Conservation (phyloP, 2,888 invertebrate species). For the Eristalis arbustorum region DNA sequence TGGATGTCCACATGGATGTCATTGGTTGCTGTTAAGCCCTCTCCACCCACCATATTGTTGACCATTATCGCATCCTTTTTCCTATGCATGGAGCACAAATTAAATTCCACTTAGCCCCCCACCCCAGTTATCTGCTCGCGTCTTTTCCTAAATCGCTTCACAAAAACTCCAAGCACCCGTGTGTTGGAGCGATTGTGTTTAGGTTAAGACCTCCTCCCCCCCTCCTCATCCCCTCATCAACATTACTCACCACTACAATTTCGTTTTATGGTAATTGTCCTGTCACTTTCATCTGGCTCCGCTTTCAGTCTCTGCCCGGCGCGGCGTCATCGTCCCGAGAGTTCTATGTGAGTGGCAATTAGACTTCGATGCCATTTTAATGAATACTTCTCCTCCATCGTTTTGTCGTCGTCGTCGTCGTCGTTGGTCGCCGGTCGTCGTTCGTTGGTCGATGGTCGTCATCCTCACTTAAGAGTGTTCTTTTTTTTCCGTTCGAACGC, state of each 20-base stretch:
- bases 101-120: background rate
- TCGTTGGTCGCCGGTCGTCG: background rate
- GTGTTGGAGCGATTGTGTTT: background rate
- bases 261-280: slow-evolving; percentile 49
- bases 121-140: background rate
- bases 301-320: background rate
- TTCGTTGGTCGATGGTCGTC: background rate
- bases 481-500: background rate
- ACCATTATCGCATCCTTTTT: background rate
- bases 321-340: slow-evolving; percentile 8
- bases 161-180: background rate
- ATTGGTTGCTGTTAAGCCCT: too few species aligned
- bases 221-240: background rate
- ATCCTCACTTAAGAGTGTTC: slow-evolving; percentile 28
- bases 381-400: slow-evolving; percentile 59
- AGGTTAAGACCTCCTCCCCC: background rate
- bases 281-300: slow-evolving; percentile 32
- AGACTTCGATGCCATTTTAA: slow-evolving; percentile 70
- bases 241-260: slow-evolving; percentile 4
- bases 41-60: too few species aligned
- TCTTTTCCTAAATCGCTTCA: background rate
- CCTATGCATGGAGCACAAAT: background rate
- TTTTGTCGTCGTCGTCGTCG: slow-evolving; percentile 7
- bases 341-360: slow-evolving; percentile 68
- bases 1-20: too few species aligned